These are phyloP conservation scores for Todus mexicanus DNA, from an alignment of 2,797 vertebrate genomes.

Conservation along the genomic window DNA sequence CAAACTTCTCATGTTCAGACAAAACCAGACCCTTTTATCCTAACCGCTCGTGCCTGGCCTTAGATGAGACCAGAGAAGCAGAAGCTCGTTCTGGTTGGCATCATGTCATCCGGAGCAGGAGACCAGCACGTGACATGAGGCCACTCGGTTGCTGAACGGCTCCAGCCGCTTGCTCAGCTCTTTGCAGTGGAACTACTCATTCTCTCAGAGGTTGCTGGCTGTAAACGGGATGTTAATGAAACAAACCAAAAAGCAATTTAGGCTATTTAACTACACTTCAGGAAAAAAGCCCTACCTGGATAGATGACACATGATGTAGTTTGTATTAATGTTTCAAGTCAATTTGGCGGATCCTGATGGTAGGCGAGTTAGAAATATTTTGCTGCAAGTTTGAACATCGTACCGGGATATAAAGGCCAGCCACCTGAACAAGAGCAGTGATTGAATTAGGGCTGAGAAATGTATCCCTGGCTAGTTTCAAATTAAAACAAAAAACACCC, in stretches of 20 bases:
- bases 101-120: neutral
- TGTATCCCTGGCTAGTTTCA: conserved; percentile 28
- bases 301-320: neutral
- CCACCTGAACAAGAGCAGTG: neutral
- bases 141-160: neutral
- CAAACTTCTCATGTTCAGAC: neutral
- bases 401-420: neutral
- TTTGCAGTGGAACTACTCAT: neutral
- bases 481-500: neutral
- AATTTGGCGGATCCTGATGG: neutral
- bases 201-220: neutral
- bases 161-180: conserved; percentile 36
- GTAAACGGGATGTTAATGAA: neutral
- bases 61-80: neutral
- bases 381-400: neutral
- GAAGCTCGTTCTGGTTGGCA: neutral
- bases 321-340: neutral
- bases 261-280: neutral
- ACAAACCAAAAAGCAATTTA: conserved; percentile 19
- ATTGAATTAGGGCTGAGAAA: conserved; percentile 16
- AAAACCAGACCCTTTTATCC: neutral
- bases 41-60: neutral
- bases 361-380: neutral
- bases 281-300: neutral
- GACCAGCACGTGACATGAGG: neutral